Base-by-base conservation (phyloP, 1,140 invertebrate species). In the Myzus persicae region DNA sequence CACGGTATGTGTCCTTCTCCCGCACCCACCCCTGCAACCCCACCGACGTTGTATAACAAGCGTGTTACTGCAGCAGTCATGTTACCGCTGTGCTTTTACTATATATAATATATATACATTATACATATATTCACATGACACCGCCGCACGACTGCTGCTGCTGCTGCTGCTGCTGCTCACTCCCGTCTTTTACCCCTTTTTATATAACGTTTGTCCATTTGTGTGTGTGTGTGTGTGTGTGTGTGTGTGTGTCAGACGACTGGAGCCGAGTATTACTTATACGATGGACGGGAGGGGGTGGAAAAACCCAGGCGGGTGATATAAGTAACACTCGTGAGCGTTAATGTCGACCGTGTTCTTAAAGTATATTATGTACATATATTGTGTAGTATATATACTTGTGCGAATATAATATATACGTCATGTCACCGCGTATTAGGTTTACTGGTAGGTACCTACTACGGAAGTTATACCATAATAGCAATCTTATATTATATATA, bases 61-160 rank as follows among this genome's bases (percentile, higher is more conserved):
- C 59, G 59, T 76, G 59, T 76, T 76, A 76, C 59, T 76, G 59
- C 59, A 76, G 59, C 59, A 76, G 59, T 76, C 59, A 76, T 76
- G 59, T 76, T n/a, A 76, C 31, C 59, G 4, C 59, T 76, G 31
- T n/a, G 59, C 31, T 76, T 18, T 18, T 67, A 67, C 59, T 67
- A 67, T 51, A n/a, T 67, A 59, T 9, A 59, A 31, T 31, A 67
- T 67, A 67, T 36, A 36, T 18, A 81, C 22, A 82, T 7, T 24
- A 36, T 67, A 67, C 5, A n/a, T n/a, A 14, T 76, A 76, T 76
- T 14, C 59, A 76, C 59, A 18, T n/a, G 59, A 76, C 14, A 76
- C 59, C 31, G 31, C 54, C 54, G 3, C 26, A 31, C 26, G 54
- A 67, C 59, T n/a, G 59, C 59, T 46, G 9, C 48, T 67, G 59